phyloP scores from a whole-genome alignment of 2,888 invertebrate genomes.

The Aphidius colemani region DNA sequence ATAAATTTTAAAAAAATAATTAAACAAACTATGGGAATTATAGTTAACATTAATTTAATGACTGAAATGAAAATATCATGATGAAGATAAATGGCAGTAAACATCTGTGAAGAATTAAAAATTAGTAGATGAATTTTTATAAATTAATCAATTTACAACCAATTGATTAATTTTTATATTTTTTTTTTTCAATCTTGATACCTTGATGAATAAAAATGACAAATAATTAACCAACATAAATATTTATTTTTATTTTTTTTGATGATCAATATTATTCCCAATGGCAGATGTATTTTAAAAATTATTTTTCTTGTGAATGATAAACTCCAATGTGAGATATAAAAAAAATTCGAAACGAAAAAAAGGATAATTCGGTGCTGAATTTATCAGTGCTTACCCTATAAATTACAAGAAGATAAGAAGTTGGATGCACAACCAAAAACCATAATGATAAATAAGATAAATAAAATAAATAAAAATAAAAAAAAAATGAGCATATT shows the following conservation, averaged over 20 bases:
- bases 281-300: too few relatives aligned
- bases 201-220: too few relatives aligned
- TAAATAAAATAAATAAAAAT: neutral
- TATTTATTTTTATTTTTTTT: too few relatives aligned
- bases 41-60: slow-evolving; percentile 15
- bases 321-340: too few relatives aligned
- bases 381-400: slow-evolving; percentile 55
- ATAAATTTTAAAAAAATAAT: neutral
- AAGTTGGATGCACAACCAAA: slow-evolving; percentile 52
- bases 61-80: slow-evolving; percentile 28
- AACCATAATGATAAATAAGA: slow-evolving; percentile 31
- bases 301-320: too few relatives aligned
- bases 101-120: slow-evolving; percentile 13
- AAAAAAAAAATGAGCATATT: slow-evolving; percentile 13
- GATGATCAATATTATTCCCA: too few relatives aligned
- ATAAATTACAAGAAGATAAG: slow-evolving; percentile 54
- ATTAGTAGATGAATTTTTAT: slow-evolving; percentile 22
- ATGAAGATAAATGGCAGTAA: slow-evolving; percentile 27
- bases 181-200: too few relatives aligned
- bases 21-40: neutral
- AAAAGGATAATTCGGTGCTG: slow-evolving; percentile 33
- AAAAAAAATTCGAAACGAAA: too few relatives aligned
- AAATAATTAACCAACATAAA: too few relatives aligned
- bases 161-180: too few relatives aligned
- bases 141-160: neutral